These are phyloP conservation scores for Prionailurus bengalensis DNA, from an alignment of 2,113 vertebrate genomes.

Conservation along the genomic window DNA sequence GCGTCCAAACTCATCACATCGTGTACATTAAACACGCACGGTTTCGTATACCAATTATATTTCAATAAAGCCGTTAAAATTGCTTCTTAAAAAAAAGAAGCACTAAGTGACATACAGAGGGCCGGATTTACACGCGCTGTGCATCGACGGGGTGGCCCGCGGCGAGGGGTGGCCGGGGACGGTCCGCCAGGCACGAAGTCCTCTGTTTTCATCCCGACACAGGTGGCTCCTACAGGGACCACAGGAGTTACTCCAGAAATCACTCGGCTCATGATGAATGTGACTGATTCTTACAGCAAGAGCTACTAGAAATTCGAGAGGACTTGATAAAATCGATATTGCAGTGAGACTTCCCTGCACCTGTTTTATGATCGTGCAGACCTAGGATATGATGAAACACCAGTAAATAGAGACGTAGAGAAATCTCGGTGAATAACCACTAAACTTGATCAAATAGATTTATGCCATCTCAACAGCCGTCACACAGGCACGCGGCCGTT, in stretches of 20 bases:
- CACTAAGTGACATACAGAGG: too few relatives aligned
- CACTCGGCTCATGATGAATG: rapidly evolving
- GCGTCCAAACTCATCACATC: background rate
- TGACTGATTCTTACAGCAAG: background rate
- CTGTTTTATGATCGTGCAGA: rapidly evolving
- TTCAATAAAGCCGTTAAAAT: background rate
- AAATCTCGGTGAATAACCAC: background rate
- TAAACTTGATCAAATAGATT: rapidly evolving
- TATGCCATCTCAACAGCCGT: rapidly evolving
- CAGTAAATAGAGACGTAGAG: rapidly evolving
- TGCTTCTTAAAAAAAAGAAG: background rate
- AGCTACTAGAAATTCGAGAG: background rate
- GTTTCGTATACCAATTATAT: rapidly evolving
- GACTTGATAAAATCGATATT: too few relatives aligned
- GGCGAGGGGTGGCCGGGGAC: rapidly evolving
- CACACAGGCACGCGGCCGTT: rapidly evolving
- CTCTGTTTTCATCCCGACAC: rapidly evolving
- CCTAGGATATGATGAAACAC: rapidly evolving
- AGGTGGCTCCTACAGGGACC: rapidly evolving
- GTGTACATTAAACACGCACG: rapidly evolving
- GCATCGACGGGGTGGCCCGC: rapidly evolving
- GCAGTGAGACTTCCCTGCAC: background rate
- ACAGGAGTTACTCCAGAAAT: rapidly evolving
- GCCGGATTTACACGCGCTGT: rapidly evolving
- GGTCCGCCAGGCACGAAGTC: rapidly evolving